Conservation (phyloP, 1,140 invertebrate genomes). For the Telenomus remus region DNA sequence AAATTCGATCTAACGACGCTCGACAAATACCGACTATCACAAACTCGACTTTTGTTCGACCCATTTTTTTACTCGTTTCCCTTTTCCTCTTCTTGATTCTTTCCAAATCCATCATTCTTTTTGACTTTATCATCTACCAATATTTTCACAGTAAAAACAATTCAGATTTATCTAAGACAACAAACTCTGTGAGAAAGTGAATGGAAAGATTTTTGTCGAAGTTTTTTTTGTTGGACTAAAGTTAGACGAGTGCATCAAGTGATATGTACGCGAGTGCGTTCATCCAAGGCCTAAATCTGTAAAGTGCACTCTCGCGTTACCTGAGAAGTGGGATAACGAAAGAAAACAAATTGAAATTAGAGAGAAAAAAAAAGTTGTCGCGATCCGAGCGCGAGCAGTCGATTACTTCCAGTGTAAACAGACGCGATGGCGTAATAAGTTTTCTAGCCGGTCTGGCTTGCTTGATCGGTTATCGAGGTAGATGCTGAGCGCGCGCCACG, state of each 20-base stretch:
- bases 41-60: conserved; percentile 1
- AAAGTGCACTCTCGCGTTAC: conserved; percentile 35
- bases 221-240: not conserved
- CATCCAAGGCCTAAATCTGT: conserved; percentile 40
- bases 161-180: no score
- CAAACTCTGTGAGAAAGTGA: no score
- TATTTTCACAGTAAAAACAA: no score
- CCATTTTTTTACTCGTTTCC: conserved; percentile 29
- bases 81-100: conserved; percentile 3
- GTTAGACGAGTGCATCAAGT: not conserved
- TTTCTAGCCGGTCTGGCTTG: conserved; percentile 69
- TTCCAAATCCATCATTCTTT: no score
- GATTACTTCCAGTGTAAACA: conserved; percentile 73
- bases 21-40: conserved; percentile 10
- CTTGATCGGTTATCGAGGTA: conserved; percentile 73
- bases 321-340: conserved; percentile 16
- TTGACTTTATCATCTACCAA: no score
- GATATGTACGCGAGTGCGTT: not conserved
- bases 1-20: conserved; percentile 52
- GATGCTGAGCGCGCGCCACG: conserved; percentile 56
- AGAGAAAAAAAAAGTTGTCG: conserved; percentile 55
- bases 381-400: conserved; percentile 58
- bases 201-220: not conserved
- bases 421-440: conserved; percentile 67
- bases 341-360: conserved; percentile 51